phyloP scores from a whole-genome alignment of 2,797 vertebrate genomes.

The Melanotaenia parkinsoni region DNA sequence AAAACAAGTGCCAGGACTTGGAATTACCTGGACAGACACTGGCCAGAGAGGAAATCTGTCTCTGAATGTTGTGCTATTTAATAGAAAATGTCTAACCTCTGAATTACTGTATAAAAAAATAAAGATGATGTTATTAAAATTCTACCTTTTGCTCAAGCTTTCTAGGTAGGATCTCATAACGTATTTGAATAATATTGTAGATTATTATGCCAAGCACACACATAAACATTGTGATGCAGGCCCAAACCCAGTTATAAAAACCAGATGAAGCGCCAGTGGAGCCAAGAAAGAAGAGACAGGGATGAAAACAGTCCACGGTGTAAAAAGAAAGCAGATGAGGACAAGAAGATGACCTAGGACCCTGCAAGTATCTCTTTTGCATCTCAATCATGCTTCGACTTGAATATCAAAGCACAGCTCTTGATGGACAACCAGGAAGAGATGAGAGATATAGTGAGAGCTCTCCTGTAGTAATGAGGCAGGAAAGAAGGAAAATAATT shows the following conservation, averaged over 20 bases:
- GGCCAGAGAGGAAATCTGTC: slow-evolving; percentile 8
- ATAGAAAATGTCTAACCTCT: neutral
- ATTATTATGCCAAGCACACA: slow-evolving; percentile 26
- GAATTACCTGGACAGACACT: slow-evolving; percentile 14
- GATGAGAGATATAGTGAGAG: slow-evolving; percentile 42
- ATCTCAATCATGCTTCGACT: slow-evolving; percentile 65
- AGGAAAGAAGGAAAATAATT: slow-evolving; percentile 62
- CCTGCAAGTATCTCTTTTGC: slow-evolving; percentile 55
- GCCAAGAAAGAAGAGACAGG: slow-evolving; percentile 13
- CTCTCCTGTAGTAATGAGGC: slow-evolving; percentile 66
- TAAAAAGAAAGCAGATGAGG: slow-evolving; percentile 46
- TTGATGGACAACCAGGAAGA: slow-evolving; percentile 69
- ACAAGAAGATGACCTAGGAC: slow-evolving; percentile 62
- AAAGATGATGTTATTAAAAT: neutral
- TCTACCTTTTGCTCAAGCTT: neutral
- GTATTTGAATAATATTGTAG: slow-evolving; percentile 17
- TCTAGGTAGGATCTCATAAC: neutral
- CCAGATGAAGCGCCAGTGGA: slow-evolving; percentile 15
- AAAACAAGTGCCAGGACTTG: slow-evolving; percentile 15
- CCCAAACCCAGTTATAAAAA: slow-evolving; percentile 18
- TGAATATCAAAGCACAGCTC: slow-evolving; percentile 81
- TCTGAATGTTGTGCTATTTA: slow-evolving; percentile 7
- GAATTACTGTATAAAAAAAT: slow-evolving; percentile 1
- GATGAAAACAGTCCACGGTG: slow-evolving; percentile 21
- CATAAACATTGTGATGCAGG: slow-evolving; percentile 3